A percentile compares a stretch with the other conserved stretches of the same genome.
phyloP scores from a whole-genome alignment of 2,888 invertebrate genomes.

The Carabus problematicus region DNA sequence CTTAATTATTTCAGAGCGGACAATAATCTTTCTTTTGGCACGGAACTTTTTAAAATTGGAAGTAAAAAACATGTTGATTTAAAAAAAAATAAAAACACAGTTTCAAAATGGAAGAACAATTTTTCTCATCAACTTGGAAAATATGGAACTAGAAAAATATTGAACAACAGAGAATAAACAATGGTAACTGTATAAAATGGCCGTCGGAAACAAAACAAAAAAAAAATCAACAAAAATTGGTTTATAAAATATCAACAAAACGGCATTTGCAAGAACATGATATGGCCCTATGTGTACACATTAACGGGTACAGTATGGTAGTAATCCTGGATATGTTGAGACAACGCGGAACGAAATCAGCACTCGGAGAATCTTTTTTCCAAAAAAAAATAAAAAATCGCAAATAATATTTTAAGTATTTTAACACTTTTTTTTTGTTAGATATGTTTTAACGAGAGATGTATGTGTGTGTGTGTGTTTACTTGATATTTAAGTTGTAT shows the following conservation, averaged over 20 bases:
- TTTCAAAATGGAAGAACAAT: constrained; percentile 35
- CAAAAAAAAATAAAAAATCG: too few relatives aligned
- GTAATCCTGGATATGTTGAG: too few relatives aligned
- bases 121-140: constrained; percentile 29
- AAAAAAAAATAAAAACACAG: constrained; percentile 8
- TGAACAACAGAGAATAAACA: constrained; percentile 38
- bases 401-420: too few relatives aligned
- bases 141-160: not conserved
- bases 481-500: too few relatives aligned
- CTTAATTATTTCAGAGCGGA: too few relatives aligned
- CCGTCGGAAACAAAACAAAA: constrained; percentile 36
- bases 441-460: too few relatives aligned
- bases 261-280: not conserved
- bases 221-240: constrained; percentile 15
- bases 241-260: constrained; percentile 35
- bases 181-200: constrained; percentile 42
- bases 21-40: constrained; percentile 24
- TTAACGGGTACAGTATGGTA: too few relatives aligned
- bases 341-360: too few relatives aligned
- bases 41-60: constrained; percentile 24
- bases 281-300: too few relatives aligned
- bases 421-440: too few relatives aligned
- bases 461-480: too few relatives aligned
- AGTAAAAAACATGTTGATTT: constrained; percentile 22
- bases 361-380: too few relatives aligned